Evolutionary conservation across 2,888 invertebrate species (phyloP), one percentile per base, ranked within the genome.

Genomic region (Brenthis hecate): DNA sequence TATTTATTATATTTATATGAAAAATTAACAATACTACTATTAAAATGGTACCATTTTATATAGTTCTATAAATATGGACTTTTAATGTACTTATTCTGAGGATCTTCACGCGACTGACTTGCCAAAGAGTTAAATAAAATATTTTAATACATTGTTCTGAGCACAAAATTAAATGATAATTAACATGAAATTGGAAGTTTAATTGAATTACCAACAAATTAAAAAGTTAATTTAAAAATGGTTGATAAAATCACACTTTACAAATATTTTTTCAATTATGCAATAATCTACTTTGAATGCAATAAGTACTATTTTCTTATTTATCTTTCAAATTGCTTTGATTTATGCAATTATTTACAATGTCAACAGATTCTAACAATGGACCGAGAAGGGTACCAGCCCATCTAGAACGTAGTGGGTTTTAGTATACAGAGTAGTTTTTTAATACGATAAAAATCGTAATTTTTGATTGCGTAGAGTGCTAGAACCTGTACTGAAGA

Each of bases 401-500:
- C 85, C 85, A 84, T 82, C 82, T 83, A 83, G 85, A 83, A 80
- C 83, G 89, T 89, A 90, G 89, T 87, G 83, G 89, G 89, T 90
- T 87, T 81, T 85, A 86, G 86, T 85, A 80, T 82, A 85, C 85
- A 81, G 81, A 79, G 89, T 91, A 91, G 91, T 78, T 80, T 85
- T 86, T 87, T 87, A 83, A 86, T 84, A 85, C 85, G 72, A 77
- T 78, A 74, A 73, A 74, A 81, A 81, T 82, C 81, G 84, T 81
- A 84, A 83, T 82, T 84, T 74, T 86, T 75, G 72, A 84, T 89
- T 85, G 80, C 77, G 90, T 92, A 91, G 90, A 83, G 82, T 88
- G 91, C 91, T 92, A 92, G 92, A 88, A 87, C 85, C 85, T 89
- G 86, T 91, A 87, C 89, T 85, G 81, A 81, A 80, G 80, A 84